Conservation (phyloP, 2,888 invertebrate genomes). For the Cheilosia scutellata region DNA sequence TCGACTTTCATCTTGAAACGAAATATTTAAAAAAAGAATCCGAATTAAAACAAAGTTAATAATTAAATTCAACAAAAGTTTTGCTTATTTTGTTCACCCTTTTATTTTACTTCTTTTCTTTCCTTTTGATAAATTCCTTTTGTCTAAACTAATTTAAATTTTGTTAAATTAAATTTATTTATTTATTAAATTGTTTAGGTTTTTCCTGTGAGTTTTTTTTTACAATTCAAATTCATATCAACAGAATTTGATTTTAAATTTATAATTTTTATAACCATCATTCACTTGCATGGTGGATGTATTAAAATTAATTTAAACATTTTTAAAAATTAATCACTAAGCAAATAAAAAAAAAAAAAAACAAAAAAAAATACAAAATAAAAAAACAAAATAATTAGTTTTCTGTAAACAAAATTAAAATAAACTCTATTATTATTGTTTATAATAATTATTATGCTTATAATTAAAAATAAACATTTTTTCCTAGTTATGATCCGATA, state of each 20-base stretch:
- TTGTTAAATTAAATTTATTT: slow-evolving; percentile 67
- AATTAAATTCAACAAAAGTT: slow-evolving; percentile 29
- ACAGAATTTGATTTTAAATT: slow-evolving; percentile 72
- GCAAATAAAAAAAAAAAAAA: slow-evolving; percentile 50
- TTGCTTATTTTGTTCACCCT: slow-evolving; percentile 33
- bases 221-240: slow-evolving; percentile 75
- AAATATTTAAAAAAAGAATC: slow-evolving; percentile 11
- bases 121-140: slow-evolving; percentile 41
- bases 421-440: slow-evolving; percentile 76
- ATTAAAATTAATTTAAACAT: slow-evolving; percentile 62
- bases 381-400: slow-evolving; percentile 28
- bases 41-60: not conserved
- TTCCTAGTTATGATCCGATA: slow-evolving; percentile 84
- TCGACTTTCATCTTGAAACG: slow-evolving; percentile 10
- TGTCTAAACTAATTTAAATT: slow-evolving; percentile 59
- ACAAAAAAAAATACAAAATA: slow-evolving; percentile 33
- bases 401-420: slow-evolving; percentile 40
- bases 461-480: slow-evolving; percentile 81
- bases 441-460: slow-evolving; percentile 79
- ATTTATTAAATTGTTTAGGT: slow-evolving; percentile 42
- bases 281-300: slow-evolving; percentile 72
- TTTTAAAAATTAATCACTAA: slow-evolving; percentile 52
- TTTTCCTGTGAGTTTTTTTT: slow-evolving; percentile 25
- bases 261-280: slow-evolving; percentile 63
- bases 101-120: not conserved